Evolutionary conservation across 2,888 invertebrate genomes (phyloP).

Genomic region (Aporophyla lueneburgensis): DNA sequence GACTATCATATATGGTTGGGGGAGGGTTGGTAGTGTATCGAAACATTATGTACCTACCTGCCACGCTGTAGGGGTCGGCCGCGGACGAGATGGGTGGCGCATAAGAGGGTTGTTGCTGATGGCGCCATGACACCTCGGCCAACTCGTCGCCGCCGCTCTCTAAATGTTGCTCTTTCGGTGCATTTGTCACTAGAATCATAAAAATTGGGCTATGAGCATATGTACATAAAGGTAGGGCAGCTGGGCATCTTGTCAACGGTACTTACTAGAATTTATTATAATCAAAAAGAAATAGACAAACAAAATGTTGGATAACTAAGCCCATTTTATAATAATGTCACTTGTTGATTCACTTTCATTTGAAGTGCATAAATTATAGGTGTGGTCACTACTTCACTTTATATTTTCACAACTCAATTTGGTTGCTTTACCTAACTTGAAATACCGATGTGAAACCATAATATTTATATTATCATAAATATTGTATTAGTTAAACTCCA

Average conservation of each 20-base stretch:
- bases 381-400: background rate
- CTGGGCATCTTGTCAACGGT: too few relatives aligned
- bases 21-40: slow-evolving; percentile 28
- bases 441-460: background rate
- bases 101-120: slow-evolving; percentile 92
- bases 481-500: background rate
- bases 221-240: background rate
- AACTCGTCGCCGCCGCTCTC: slow-evolving; percentile 94
- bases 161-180: slow-evolving; percentile 94
- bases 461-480: too few relatives aligned
- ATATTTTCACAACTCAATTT: background rate
- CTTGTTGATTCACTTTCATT: background rate
- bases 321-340: background rate
- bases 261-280: background rate
- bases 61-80: slow-evolving; percentile 93
- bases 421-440: background rate
- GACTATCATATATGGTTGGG: slow-evolving; percentile 1
- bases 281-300: background rate
- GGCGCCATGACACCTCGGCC: slow-evolving; percentile 94
- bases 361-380: background rate
- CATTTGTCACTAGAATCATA: slow-evolving; percentile 92
- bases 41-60: slow-evolving; percentile 86
- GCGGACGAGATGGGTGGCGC: slow-evolving; percentile 92
- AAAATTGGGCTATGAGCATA: slow-evolving; percentile 9
- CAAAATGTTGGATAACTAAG: background rate